A percentile compares a stretch with the other conserved stretches of the same genome.
Conservation (phyloP, 2,797 vertebrate genomes). For the Syngnathus rostellatus region DNA sequence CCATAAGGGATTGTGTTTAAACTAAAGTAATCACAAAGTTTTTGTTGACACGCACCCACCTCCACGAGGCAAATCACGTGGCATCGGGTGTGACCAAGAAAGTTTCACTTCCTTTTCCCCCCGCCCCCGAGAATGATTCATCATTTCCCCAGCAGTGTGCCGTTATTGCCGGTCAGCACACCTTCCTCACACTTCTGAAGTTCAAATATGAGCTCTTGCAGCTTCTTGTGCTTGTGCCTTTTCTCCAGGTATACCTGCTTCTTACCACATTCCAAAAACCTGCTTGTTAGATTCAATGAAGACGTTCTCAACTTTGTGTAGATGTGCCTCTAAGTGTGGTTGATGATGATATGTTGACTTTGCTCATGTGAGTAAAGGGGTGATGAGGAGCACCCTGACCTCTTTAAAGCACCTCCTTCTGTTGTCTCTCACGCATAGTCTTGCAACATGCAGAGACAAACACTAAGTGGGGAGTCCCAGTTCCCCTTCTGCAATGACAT, state of each 20-base stretch:
- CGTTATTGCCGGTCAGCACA: background rate
- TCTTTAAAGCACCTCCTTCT: slow-evolving; percentile 19
- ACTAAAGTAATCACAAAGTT: no score
- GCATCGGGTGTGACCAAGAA: background rate
- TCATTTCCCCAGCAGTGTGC: background rate
- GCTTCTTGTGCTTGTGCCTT: no score
- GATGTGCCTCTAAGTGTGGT: no score
- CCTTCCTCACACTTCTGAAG: background rate
- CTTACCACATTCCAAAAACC: background rate
- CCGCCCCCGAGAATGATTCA: background rate
- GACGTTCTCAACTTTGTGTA: background rate
- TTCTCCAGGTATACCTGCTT: no score
- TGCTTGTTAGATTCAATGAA: background rate
- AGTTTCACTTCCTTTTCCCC: background rate
- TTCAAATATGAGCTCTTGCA: background rate
- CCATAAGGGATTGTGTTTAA: no score
- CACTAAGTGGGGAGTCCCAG: slow-evolving; percentile 47
- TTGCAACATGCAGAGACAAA: slow-evolving; percentile 6
- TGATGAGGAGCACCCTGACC: slow-evolving; percentile 53
- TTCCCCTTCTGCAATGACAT: slow-evolving; percentile 54
- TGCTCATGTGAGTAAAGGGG: slow-evolving; percentile 59
- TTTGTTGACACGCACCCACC: no score
- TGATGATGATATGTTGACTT: slow-evolving; percentile 3
- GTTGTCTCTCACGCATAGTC: slow-evolving; percentile 13
- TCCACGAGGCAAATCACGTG: background rate